Percentiles rank a stretch among this genome's conserved stretches.
Evolutionary conservation across 2,797 vertebrate genomes (phyloP).

Genomic region (Chloroceryle amazona): DNA sequence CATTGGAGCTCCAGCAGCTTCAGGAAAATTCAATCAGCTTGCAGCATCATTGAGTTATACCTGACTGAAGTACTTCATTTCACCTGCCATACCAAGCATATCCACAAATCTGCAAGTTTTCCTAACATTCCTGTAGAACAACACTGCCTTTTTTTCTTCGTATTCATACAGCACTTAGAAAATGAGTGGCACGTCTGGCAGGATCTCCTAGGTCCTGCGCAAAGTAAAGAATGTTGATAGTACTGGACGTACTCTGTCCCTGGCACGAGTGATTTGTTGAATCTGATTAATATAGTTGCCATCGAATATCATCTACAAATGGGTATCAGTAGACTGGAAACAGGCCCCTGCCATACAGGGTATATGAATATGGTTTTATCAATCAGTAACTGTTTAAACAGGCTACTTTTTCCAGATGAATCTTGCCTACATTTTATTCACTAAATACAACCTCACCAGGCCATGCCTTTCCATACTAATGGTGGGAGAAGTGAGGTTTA

Average conservation of each 20-base stretch:
- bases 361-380: background rate
- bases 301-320: background rate
- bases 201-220: background rate
- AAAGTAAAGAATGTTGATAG: background rate
- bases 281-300: background rate
- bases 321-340: background rate
- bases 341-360: background rate
- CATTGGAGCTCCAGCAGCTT: background rate
- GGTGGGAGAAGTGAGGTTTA: background rate
- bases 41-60: background rate
- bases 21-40: background rate
- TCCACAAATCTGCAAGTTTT: background rate
- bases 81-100: background rate
- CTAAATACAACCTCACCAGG: background rate
- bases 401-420: background rate
- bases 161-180: background rate
- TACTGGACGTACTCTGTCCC: background rate
- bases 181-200: background rate
- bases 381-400: accelerated
- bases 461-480: background rate
- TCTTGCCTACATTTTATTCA: background rate
- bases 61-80: background rate
- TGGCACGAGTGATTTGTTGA: background rate
- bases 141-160: accelerated
- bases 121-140: background rate